Percentiles rank a stretch among this genome's conserved stretches.
Evolutionary conservation across 2,888 invertebrate species (phyloP).

Genomic region (Fabriciana adippe): DNA sequence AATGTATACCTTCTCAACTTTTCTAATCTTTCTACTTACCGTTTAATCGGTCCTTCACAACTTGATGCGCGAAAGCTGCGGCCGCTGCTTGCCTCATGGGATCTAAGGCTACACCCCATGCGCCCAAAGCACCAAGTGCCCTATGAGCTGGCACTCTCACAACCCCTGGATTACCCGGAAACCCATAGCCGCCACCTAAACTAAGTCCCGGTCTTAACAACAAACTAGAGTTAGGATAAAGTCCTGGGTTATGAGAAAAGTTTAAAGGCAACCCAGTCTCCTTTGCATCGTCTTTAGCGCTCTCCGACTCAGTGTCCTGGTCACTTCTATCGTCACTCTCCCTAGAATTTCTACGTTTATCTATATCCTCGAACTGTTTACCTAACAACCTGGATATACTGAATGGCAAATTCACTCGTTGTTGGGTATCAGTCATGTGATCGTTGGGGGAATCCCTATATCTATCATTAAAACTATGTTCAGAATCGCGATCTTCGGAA

Average conservation of each 20-base stretch:
- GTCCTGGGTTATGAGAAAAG: conserved; percentile 69
- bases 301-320: conserved; percentile 77
- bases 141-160: conserved; percentile 92
- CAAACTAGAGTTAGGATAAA: conserved; percentile 69
- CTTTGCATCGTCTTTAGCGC: conserved; percentile 73
- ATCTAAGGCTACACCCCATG: conserved; percentile 84
- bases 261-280: conserved; percentile 67
- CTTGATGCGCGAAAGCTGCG: conserved; percentile 90
- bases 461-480: conserved; percentile 77
- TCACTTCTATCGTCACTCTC: conserved; percentile 79
- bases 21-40: conserved; percentile 79
- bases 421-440: conserved; percentile 78
- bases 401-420: conserved; percentile 85
- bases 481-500: conserved; percentile 82
- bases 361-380: conserved; percentile 87
- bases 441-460: conserved; percentile 75
- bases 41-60: conserved; percentile 91
- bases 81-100: conserved; percentile 85
- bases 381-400: conserved; percentile 91
- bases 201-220: conserved; percentile 73
- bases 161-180: conserved; percentile 87
- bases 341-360: conserved; percentile 75
- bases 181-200: conserved; percentile 79
- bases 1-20: not conserved
- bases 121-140: conserved; percentile 77